phyloP scores from a whole-genome alignment of 2,797 vertebrate genomes.

The Myiotriccus ornatus region DNA sequence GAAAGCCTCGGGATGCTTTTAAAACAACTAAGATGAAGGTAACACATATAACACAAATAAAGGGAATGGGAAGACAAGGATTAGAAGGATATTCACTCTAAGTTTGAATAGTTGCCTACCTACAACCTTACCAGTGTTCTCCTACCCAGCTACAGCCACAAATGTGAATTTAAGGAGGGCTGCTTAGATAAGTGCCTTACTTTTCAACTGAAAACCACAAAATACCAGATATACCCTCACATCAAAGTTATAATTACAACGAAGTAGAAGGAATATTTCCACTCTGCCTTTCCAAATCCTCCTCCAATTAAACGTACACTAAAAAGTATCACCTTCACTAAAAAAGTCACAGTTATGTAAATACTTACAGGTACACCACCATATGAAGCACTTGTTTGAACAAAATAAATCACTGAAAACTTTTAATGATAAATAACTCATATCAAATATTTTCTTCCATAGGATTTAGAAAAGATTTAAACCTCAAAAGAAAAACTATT shows the following conservation, averaged over 20 bases:
- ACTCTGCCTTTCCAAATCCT: background rate
- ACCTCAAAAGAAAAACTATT: background rate
- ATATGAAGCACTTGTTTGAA: background rate
- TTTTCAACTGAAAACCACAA: background rate
- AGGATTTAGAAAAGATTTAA: background rate
- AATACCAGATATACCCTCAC: background rate
- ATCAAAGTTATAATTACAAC: background rate
- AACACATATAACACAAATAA: constrained; percentile 27
- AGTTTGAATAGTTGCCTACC: background rate
- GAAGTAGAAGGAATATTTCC: background rate
- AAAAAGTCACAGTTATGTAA: background rate
- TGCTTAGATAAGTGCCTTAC: background rate
- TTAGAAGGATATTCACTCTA: background rate
- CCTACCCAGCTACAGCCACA: background rate
- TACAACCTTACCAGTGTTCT: background rate
- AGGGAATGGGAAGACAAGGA: background rate
- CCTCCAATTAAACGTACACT: background rate
- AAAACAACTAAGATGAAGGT: constrained; percentile 50
- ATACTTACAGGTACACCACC: background rate
- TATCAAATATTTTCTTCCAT: background rate
- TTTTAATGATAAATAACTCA: background rate
- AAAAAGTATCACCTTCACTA: background rate
- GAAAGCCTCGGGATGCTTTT: constrained; percentile 59
- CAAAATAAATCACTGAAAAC: background rate
- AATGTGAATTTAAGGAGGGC: background rate